Base-by-base conservation (phyloP, 92 coral and sea anemone species). In the Plumapathes pennacea region DNA sequence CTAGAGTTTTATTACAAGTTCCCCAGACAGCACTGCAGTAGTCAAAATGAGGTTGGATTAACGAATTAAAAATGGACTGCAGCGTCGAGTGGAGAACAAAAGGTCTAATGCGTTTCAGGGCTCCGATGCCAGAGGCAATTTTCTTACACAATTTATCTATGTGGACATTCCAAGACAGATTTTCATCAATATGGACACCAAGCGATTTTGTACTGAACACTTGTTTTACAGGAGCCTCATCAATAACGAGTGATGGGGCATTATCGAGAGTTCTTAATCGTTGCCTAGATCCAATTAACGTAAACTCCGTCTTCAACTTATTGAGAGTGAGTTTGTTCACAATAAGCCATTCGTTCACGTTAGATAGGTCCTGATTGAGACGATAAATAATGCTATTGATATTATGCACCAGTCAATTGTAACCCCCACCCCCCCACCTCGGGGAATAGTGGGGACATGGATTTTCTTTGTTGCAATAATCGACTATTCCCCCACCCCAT, bases 281-380 rank as follows among this genome's bases (percentile, higher is more conserved):
- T 41, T 41, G 46, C 2, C 46, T 3, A 14, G 46, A 41, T 18
- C 46, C 46, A 12, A 46, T 56, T 56, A 31, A 7, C 10, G 26
- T 38, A 19, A 57, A 33, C 39, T 46, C 39, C 2, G 70, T 46
- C 32, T 62, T 62, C 2, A 57, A 46, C 57, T 30, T 5, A 46
- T 62, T 62, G 26, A 56, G 63, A 17, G 70, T 64, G 36, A 52
- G 62, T 54, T 67, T 43, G 12, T 67, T 54, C n/a, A 42, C 65
- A 32, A 40, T 67, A 28, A 65, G 32, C 72, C 72, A 64, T 27
- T 34, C 40, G 36, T 49, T 50, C 6, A 64, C 27, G 22, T 26
- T 33, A 28, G 26, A 37, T 34, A 64, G 40, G 29, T 64, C 72
- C 32, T n/a, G 47, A 27, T 64, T 64, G 37, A 64, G 38, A n/a